phyloP scores from a whole-genome alignment of 2,888 invertebrate genomes.

The Notodonta ziczac region DNA sequence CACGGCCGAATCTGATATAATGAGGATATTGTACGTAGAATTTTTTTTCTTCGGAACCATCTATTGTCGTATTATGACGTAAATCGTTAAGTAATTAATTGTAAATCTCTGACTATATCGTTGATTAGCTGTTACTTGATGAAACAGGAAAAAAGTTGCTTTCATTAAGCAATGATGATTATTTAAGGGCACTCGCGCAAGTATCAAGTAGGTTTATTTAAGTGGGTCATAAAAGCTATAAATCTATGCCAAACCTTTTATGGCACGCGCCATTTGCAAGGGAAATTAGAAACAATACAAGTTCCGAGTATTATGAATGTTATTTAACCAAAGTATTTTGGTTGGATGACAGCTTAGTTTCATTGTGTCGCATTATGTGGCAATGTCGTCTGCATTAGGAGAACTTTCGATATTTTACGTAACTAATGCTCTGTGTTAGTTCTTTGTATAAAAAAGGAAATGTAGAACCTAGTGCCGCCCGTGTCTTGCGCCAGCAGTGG shows the following conservation, averaged over 20 bases:
- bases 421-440: not conserved
- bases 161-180: no score
- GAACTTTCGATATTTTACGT: not conserved
- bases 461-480: conserved; percentile 11
- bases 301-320: not conserved
- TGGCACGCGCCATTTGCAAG: conserved; percentile 20
- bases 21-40: no score
- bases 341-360: not conserved
- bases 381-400: not conserved
- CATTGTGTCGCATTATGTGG: conserved; percentile 1
- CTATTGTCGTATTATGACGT: no score
- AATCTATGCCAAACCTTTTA: conserved; percentile 28
- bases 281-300: conserved; percentile 11
- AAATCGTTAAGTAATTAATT: no score
- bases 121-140: no score
- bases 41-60: no score
- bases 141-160: no score
- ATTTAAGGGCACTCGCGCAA: conserved; percentile 1
- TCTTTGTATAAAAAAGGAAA: not conserved
- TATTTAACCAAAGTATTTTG: not conserved
- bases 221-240: conserved; percentile 24
- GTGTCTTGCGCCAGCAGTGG: conserved; percentile 25
- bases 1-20: conserved; percentile 6
- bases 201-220: conserved; percentile 12
- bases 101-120: no score